phyloP scores from a whole-genome alignment of 23 tunicate genomes.

The Oikopleura vanhoeffeni region DNA sequence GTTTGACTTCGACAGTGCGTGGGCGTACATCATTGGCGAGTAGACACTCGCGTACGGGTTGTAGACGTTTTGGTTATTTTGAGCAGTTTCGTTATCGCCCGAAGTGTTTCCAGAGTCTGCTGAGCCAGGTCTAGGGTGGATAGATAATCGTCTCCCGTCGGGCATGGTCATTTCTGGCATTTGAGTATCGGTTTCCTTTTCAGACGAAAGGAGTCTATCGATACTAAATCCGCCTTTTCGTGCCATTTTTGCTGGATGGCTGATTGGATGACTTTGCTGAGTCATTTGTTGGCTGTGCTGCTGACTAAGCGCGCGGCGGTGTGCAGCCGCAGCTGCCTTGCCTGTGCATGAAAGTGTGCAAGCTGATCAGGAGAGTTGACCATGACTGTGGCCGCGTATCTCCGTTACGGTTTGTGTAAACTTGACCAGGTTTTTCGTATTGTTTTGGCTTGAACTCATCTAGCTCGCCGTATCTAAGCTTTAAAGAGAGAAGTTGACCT shows the following conservation, averaged over 20 bases:
- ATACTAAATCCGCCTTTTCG: background rate
- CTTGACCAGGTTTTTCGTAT: constrained; percentile 9
- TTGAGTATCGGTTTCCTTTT: background rate
- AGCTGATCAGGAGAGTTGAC: constrained; percentile 22
- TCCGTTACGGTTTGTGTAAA: constrained; percentile 44
- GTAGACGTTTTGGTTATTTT: background rate
- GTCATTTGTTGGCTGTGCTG: background rate
- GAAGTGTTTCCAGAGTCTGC: background rate
- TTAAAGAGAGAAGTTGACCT: constrained; percentile 28
- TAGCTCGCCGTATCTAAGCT: constrained; percentile 40
- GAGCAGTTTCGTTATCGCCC: background rate
- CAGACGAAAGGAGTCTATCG: background rate
- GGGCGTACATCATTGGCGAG: constrained; percentile 13
- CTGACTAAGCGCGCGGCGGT: background rate
- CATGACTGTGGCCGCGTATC: constrained; percentile 53
- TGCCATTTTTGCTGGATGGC: background rate
- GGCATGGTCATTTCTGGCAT: background rate
- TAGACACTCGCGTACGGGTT: background rate
- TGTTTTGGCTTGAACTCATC: constrained; percentile 19
- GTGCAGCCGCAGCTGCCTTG: background rate
- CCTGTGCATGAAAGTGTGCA: background rate
- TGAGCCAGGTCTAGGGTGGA: background rate
- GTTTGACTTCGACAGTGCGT: background rate
- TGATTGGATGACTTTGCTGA: background rate
- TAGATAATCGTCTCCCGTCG: background rate